Evolutionary conservation across 2,888 invertebrate genomes (phyloP).

Genomic region (Petrophora chlorosata): DNA sequence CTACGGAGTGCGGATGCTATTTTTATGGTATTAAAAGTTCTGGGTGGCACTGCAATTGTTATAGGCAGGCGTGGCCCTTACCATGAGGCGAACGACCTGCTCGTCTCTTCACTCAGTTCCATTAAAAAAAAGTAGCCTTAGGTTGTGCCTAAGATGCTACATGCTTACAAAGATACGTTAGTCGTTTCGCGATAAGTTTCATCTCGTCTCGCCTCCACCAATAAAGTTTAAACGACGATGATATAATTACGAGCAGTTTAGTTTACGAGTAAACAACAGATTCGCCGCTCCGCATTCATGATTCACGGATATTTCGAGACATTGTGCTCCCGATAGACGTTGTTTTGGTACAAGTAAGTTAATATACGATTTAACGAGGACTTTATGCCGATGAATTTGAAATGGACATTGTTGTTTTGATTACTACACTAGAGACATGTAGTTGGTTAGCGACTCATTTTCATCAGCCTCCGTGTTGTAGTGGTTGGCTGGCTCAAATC

Average conservation of each 20-base stretch:
- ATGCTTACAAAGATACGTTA: slow-evolving; percentile 30
- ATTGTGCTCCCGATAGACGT: slow-evolving; percentile 32
- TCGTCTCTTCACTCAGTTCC: too few relatives aligned
- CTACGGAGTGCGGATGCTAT: too few relatives aligned
- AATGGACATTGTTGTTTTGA: slow-evolving; percentile 16
- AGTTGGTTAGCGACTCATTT: too few relatives aligned
- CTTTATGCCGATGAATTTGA: slow-evolving; percentile 4
- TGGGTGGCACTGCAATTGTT: too few relatives aligned
- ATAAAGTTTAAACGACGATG: slow-evolving; percentile 42
- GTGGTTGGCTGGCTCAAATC: not conserved
- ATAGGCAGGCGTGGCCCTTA: too few relatives aligned
- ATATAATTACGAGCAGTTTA: slow-evolving; percentile 43
- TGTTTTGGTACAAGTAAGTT: slow-evolving; percentile 23
- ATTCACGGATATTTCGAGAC: slow-evolving; percentile 43
- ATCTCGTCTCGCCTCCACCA: slow-evolving; percentile 35
- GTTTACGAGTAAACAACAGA: slow-evolving; percentile 43
- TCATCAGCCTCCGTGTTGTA: too few relatives aligned
- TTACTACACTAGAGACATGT: too few relatives aligned
- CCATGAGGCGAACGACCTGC: too few relatives aligned
- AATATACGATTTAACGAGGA: slow-evolving; percentile 21
- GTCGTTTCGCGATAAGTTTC: slow-evolving; percentile 31
- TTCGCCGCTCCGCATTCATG: slow-evolving; percentile 44
- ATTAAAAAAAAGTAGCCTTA: too few relatives aligned
- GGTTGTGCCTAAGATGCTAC: not conserved
- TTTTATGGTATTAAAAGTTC: too few relatives aligned